Conservation (phyloP, 2,888 invertebrate genomes). For the Cyclophora punctaria region DNA sequence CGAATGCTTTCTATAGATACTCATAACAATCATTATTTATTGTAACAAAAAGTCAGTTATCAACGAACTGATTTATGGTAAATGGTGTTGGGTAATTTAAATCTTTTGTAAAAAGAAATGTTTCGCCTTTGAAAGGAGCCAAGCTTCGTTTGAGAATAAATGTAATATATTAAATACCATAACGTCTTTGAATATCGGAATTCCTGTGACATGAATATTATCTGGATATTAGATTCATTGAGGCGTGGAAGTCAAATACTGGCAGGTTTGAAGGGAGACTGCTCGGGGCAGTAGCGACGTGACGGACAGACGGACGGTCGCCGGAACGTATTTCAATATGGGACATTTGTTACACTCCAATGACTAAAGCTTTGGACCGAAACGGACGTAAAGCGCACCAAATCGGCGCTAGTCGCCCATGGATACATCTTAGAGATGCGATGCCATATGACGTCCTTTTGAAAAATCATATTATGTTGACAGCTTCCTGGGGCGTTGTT, state of each 20-base stretch:
- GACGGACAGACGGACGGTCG: slow-evolving; percentile 50
- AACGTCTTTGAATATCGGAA: slow-evolving; percentile 20
- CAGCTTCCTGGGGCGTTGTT: no score
- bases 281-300: slow-evolving; percentile 50
- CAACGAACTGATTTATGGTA: slow-evolving; percentile 23
- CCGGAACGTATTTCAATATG: slow-evolving; percentile 66
- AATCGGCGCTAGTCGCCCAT: slow-evolving; percentile 43
- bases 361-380: slow-evolving; percentile 41
- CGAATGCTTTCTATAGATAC: not conserved
- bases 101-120: slow-evolving; percentile 1
- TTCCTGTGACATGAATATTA: slow-evolving; percentile 31
- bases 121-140: not conserved
- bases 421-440: slow-evolving; percentile 17
- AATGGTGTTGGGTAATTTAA: slow-evolving; percentile 30
- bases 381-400: slow-evolving; percentile 30
- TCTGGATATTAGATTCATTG: slow-evolving; percentile 38
- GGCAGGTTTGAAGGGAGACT: slow-evolving; percentile 47
- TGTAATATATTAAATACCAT: slow-evolving; percentile 10
- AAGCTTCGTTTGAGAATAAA: no score
- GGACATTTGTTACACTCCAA: slow-evolving; percentile 46
- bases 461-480: no score
- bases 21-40: slow-evolving; percentile 2
- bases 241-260: slow-evolving; percentile 52
- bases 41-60: slow-evolving; percentile 6
- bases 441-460: no score